Conservation (phyloP, 2,888 invertebrate species). For the Leptodirus hochenwartii region DNA sequence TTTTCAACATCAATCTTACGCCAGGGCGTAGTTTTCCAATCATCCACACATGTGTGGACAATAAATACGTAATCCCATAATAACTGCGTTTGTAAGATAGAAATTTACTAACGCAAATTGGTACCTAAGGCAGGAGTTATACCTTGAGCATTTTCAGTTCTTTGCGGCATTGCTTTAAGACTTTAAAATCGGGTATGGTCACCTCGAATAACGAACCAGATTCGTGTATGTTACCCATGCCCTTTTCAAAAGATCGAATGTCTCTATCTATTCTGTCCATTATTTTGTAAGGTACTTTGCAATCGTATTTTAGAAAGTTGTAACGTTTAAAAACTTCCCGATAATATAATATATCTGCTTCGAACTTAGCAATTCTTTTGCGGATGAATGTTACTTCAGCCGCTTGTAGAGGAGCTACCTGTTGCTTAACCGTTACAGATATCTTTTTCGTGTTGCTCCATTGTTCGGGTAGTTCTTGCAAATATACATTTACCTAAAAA, state of each 20-base stretch:
- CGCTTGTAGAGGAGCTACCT: constrained; percentile 87
- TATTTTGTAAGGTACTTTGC: constrained; percentile 52
- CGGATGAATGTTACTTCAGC: constrained; percentile 83
- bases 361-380: constrained; percentile 71
- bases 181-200: constrained; percentile 84
- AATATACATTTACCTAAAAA: constrained; percentile 68
- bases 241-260: constrained; percentile 61
- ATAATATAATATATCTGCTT: constrained; percentile 64
- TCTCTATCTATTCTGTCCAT: constrained; percentile 63
- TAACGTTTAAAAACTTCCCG: constrained; percentile 76
- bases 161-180: constrained; percentile 77
- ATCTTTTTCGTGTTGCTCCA: constrained; percentile 92
- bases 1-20: constrained; percentile 93
- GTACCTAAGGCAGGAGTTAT: constrained; percentile 9
- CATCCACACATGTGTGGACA: constrained; percentile 79
- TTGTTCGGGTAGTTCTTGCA: constrained; percentile 87
- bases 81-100: constrained; percentile 38
- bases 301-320: constrained; percentile 56
- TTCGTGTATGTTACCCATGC: constrained; percentile 72
- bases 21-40: constrained; percentile 97
- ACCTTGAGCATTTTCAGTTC: constrained; percentile 79
- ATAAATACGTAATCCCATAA: constrained; percentile 91
- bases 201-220: constrained; percentile 92
- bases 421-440: constrained; percentile 78
- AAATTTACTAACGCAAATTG: background rate